A percentile compares a stretch with the other conserved stretches of the same genome.
Conservation (phyloP, 2,888 invertebrate species). For the Drosophila maculinotata region DNA sequence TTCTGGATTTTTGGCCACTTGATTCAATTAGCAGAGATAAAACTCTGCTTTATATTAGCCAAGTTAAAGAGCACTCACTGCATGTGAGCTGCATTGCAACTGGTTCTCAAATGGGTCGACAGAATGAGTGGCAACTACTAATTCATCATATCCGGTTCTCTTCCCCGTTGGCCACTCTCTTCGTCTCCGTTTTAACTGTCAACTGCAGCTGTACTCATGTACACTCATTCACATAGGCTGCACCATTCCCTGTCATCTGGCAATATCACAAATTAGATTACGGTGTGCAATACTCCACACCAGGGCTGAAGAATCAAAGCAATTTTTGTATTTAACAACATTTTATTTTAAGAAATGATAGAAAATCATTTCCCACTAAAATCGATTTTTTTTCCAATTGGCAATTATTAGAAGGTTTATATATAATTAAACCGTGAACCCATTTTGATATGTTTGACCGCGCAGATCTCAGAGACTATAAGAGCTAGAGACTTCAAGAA, state of each 20-base stretch:
- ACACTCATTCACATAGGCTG: constrained; percentile 20
- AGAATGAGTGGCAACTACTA: constrained; percentile 1
- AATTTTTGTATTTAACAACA: not conserved
- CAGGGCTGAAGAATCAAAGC: constrained; percentile 16
- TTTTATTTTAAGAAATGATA: not conserved
- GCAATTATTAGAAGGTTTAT: no score
- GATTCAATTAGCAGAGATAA: constrained; percentile 10
- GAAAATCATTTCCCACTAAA: no score
- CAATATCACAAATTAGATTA: constrained; percentile 64
- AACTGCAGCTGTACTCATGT: constrained; percentile 16
- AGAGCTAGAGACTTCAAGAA: no score
- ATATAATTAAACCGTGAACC: no score
- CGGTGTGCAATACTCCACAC: constrained; percentile 11
- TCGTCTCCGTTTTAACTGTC: constrained; percentile 19
- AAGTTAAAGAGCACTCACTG: not conserved
- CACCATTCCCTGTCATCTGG: constrained; percentile 45
- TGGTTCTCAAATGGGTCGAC: constrained; percentile 27
- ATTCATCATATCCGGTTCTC: constrained; percentile 22
- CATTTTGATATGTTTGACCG: no score
- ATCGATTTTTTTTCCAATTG: no score
- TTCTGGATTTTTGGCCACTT: not conserved
- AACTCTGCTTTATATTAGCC: constrained; percentile 3
- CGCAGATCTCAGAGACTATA: no score
- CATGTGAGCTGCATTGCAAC: constrained; percentile 7
- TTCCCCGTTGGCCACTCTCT: constrained; percentile 11